Conservation (phyloP, 2,113 vertebrate genomes). For the Semnornis frantzii region DNA sequence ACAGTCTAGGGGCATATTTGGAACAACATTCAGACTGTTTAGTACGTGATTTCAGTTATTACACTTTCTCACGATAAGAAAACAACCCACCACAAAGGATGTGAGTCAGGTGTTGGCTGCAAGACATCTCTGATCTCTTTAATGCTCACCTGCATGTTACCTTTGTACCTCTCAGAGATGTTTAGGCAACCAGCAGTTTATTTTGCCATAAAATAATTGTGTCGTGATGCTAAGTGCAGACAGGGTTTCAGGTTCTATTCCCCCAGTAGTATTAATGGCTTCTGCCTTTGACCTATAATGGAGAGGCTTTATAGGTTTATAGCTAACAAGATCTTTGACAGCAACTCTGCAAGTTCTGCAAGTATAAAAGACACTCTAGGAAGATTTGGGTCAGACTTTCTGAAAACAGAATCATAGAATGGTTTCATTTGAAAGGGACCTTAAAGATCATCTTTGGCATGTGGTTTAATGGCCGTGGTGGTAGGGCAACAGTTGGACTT, state of each 20-base stretch:
- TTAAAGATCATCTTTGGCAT: too few species aligned
- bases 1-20: not conserved
- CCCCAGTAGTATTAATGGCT: not conserved
- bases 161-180: not conserved
- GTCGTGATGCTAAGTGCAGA: not conserved
- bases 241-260: not conserved
- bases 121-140: not conserved
- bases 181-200: not conserved
- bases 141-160: not conserved
- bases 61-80: not conserved
- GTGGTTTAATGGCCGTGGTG: too few species aligned
- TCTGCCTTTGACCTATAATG: not conserved
- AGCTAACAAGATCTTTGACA: too few species aligned
- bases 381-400: not conserved
- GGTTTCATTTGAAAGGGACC: too few species aligned
- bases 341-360: too few species aligned
- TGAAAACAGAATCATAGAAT: not conserved
- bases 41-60: not conserved
- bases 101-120: not conserved
- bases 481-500: too few species aligned
- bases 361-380: not conserved
- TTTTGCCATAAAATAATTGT: not conserved
- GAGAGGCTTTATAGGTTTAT: not conserved
- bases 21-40: not conserved
- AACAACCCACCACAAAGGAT: not conserved